Evolutionary conservation across 2,888 invertebrate genomes (phyloP).

Genomic region (Lepidochitona cinerea): DNA sequence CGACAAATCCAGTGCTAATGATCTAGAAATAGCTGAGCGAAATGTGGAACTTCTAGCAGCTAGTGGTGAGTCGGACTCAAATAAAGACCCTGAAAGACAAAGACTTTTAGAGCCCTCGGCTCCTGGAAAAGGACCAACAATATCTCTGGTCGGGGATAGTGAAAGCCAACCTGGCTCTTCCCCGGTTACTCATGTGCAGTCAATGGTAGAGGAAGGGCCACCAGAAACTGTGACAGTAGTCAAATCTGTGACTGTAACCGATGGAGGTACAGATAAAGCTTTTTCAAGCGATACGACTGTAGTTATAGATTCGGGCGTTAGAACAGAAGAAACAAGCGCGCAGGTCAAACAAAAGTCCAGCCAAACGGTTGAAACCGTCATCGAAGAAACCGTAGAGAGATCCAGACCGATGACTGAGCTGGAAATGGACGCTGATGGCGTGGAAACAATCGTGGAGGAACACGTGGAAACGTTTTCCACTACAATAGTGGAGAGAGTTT

Average conservation of each 20-base stretch:
- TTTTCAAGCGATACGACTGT: too few species aligned
- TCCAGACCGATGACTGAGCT: background rate
- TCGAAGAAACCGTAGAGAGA: background rate
- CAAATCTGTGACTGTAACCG: too few species aligned
- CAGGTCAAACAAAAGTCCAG: background rate
- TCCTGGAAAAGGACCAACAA: background rate
- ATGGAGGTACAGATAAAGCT: too few species aligned
- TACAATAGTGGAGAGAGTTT: background rate
- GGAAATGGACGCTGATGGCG: background rate
- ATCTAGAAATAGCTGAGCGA: background rate
- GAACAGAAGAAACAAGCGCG: background rate
- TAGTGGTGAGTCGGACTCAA: background rate
- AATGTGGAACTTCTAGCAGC: background rate
- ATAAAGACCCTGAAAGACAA: background rate
- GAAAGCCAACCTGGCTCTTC: background rate
- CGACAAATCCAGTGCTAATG: background rate
- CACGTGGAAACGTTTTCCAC: background rate
- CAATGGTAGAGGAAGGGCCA: background rate
- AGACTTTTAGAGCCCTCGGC: background rate
- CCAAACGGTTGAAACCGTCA: background rate
- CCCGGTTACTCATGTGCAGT: background rate
- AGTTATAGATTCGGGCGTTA: too few species aligned
- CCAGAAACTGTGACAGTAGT: too few species aligned
- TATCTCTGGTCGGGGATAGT: too few species aligned
- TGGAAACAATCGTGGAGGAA: background rate